Conservation (phyloP, 1,140 invertebrate genomes). For the Zaprionus ornatus region DNA sequence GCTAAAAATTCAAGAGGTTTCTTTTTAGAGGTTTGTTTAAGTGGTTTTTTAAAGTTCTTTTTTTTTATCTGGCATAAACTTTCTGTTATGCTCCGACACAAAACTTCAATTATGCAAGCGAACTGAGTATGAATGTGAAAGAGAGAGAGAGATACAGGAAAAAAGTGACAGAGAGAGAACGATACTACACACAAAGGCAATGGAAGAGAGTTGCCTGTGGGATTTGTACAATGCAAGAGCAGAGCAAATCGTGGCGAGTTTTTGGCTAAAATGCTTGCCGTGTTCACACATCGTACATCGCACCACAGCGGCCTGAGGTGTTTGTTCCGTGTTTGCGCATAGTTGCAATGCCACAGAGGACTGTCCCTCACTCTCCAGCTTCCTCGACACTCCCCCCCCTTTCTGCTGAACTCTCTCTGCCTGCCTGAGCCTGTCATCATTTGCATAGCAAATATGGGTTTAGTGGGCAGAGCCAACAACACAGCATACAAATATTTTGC, state of each 20-base stretch:
- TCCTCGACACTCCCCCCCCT: background rate
- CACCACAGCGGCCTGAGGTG: constrained; percentile 8
- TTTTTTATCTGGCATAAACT: background rate
- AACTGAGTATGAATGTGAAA: background rate
- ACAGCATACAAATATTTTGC: constrained; percentile 33
- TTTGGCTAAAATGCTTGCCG: constrained; percentile 42
- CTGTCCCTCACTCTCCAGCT: background rate
- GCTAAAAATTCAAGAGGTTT: background rate
- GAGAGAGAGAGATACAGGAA: background rate
- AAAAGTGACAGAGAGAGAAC: background rate
- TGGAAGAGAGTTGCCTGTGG: background rate
- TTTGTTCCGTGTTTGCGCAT: constrained; percentile 30
- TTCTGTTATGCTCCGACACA: constrained; percentile 10
- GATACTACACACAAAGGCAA: background rate
- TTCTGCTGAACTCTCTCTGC: background rate
- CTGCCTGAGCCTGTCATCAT: constrained; percentile 37
- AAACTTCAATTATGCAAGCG: constrained; percentile 54
- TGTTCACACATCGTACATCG: constrained; percentile 22
- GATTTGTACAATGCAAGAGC: constrained; percentile 1
- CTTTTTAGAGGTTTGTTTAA: background rate
- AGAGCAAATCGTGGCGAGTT: constrained; percentile 16
- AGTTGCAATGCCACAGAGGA: constrained; percentile 14
- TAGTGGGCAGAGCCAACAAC: constrained; percentile 9
- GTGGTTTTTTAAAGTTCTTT: background rate
- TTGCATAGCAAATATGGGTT: constrained; percentile 50